Conservation (phyloP, 2,113 vertebrate species). For the Gnathonemus echidnorhynchus region DNA sequence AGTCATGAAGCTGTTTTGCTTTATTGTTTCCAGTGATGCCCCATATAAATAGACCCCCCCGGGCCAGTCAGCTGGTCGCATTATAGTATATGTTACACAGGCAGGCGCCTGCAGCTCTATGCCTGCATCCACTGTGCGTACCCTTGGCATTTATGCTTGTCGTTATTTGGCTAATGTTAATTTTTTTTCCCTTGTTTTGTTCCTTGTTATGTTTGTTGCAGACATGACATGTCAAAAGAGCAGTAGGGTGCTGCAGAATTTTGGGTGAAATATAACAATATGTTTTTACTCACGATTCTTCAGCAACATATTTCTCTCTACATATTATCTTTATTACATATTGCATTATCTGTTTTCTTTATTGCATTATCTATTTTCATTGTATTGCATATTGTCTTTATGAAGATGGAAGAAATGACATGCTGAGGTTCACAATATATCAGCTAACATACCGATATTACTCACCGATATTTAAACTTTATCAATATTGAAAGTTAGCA, state of each 20-base stretch:
- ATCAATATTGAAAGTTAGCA: background rate
- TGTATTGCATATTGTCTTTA: background rate
- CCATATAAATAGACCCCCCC: background rate
- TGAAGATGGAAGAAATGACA: background rate
- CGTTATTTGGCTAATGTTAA: background rate
- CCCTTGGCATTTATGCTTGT: background rate
- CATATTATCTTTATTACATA: background rate
- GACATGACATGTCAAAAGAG: background rate
- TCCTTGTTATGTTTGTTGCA: background rate
- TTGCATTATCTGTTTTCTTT: too few species aligned
- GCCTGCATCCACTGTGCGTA: background rate
- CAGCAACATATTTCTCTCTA: background rate
- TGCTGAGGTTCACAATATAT: background rate
- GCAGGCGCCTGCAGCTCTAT: background rate
- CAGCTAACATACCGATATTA: background rate
- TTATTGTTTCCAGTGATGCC: background rate
- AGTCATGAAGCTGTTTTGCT: slow-evolving; percentile 2
- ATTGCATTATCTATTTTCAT: too few species aligned
- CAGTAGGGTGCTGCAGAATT: background rate
- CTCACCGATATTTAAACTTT: background rate
- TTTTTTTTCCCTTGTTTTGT: background rate
- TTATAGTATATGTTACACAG: background rate
- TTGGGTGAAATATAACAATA: background rate
- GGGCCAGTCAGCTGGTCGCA: background rate
- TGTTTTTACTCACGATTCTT: background rate